These are phyloP conservation scores for Actinopyga echinites DNA, from an alignment of 53 echinoderm and acorn worm species.

Conservation along the genomic window DNA sequence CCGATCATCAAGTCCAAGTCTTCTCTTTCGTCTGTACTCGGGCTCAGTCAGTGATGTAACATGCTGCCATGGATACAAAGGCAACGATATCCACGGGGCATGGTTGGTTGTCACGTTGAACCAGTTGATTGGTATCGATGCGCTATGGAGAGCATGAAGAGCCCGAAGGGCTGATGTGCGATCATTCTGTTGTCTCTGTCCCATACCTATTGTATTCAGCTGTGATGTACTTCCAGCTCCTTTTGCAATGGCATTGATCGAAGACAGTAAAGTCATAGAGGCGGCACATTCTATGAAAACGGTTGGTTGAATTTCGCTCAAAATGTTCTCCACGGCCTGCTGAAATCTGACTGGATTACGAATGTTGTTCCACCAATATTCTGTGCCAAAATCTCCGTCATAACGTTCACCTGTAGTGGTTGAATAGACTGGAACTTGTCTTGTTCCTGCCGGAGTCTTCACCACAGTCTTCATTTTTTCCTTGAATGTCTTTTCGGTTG, in stretches of 20 bases:
- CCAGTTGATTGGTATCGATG: conserved; percentile 75
- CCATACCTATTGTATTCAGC: conserved; percentile 61
- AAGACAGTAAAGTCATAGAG: conserved; percentile 80
- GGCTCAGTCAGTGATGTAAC: conserved; percentile 75
- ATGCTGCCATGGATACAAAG: conserved; percentile 94
- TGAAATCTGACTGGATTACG: conserved; percentile 76
- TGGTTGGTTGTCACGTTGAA: conserved; percentile 63
- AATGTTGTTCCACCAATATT: conserved; percentile 95
- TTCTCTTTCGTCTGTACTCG: conserved; percentile 62
- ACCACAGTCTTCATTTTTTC: conserved; percentile 73
- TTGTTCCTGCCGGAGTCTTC: conserved; percentile 54
- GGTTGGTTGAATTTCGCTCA: conserved; percentile 63
- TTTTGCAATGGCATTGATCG: conserved; percentile 77
- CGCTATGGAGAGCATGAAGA: conserved; percentile 61
- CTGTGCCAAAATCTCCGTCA: conserved; percentile 72
- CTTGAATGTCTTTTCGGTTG: conserved; percentile 81
- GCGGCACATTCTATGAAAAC: conserved; percentile 85
- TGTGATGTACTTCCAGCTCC: conserved; percentile 57
- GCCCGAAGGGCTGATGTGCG: conserved; percentile 59
- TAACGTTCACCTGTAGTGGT: conserved; percentile 72
- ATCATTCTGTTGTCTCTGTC: conserved; percentile 79
- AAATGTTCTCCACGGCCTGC: conserved; percentile 70
- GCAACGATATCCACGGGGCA: conserved; percentile 71
- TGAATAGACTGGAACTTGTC: conserved; percentile 73
- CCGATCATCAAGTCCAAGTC: conserved; percentile 76